Evolutionary conservation across 1,140 invertebrate genomes (phyloP).

Genomic region (Cataglyphis hispanica): DNA sequence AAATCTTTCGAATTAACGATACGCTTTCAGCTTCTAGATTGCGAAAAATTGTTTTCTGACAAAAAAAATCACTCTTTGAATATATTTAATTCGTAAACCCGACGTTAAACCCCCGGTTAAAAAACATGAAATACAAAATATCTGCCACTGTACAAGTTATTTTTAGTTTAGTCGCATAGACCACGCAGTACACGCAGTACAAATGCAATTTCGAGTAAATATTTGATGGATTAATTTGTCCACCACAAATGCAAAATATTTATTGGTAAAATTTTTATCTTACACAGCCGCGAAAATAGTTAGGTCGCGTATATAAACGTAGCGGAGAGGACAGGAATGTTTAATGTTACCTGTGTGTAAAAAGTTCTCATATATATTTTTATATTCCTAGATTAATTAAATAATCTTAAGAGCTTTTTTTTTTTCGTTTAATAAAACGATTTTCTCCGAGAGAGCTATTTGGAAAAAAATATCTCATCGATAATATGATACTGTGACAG

Average conservation of each 20-base stretch:
- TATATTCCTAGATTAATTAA: not conserved
- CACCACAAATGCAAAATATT: slow-evolving; percentile 49
- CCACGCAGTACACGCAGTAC: not conserved
- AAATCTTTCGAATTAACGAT: not conserved
- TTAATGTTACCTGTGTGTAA: slow-evolving; percentile 2
- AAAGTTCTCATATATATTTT: slow-evolving; percentile 1
- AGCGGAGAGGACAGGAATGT: not conserved
- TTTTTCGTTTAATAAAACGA: not conserved
- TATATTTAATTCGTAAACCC: slow-evolving; percentile 25
- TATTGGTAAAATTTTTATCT: slow-evolving; percentile 38
- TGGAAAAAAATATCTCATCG: no score
- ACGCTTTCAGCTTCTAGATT: not conserved
- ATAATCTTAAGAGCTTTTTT: slow-evolving; percentile 20
- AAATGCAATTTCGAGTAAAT: slow-evolving; percentile 46
- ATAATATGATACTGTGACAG: slow-evolving; percentile 3
- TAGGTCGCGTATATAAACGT: not conserved
- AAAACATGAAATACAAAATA: slow-evolving; percentile 20
- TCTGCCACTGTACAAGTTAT: slow-evolving; percentile 31
- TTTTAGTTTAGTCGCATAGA: slow-evolving; percentile 24
- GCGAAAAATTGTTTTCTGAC: not conserved
- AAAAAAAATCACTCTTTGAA: slow-evolving; percentile 37
- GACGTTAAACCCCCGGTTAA: not conserved
- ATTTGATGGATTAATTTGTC: slow-evolving; percentile 54
- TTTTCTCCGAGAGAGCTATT: not conserved
- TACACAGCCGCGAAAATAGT: slow-evolving; percentile 10